Conservation (phyloP, 1,140 invertebrate species). For the Popillia japonica region DNA sequence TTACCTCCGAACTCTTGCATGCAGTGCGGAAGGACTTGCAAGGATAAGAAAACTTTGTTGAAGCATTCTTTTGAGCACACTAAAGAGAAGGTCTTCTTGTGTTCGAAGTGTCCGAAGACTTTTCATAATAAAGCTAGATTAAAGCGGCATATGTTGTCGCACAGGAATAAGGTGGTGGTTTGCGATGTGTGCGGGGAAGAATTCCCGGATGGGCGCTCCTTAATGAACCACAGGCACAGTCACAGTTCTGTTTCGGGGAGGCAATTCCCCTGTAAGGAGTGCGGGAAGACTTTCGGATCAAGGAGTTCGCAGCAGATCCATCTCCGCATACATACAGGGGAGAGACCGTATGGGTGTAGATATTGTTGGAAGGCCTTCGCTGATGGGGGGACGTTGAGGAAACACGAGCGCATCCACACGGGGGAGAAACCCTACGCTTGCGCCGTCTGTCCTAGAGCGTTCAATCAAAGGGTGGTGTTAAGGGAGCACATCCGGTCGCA, state of each 20-base stretch:
- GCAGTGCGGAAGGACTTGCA: slow-evolving; percentile 71
- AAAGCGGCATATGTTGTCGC: slow-evolving; percentile 72
- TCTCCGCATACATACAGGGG: slow-evolving; percentile 85
- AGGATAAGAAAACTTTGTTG: slow-evolving; percentile 71
- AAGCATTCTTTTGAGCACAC: slow-evolving; percentile 74
- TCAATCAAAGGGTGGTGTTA: slow-evolving; percentile 84
- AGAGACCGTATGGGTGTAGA: slow-evolving; percentile 84
- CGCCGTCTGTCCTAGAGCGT: slow-evolving; percentile 88
- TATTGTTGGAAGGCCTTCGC: slow-evolving; percentile 99
- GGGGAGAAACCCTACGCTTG: slow-evolving; percentile 96
- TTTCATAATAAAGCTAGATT: slow-evolving; percentile 74
- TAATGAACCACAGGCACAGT: slow-evolving; percentile 76
- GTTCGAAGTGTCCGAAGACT: slow-evolving; percentile 71
- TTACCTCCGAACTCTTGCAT: slow-evolving; percentile 69
- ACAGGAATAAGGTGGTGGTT: slow-evolving; percentile 73
- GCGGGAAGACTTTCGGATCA: slow-evolving; percentile 85
- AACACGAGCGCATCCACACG: slow-evolving; percentile 98
- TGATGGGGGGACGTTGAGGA: slow-evolving; percentile 94
- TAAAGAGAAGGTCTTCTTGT: slow-evolving; percentile 68
- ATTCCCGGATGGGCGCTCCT: slow-evolving; percentile 73
- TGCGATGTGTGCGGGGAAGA: slow-evolving; percentile 77
- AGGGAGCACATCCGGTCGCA: slow-evolving; percentile 83
- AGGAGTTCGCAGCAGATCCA: slow-evolving; percentile 94
- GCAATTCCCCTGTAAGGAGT: slow-evolving; percentile 84
- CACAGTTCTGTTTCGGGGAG: slow-evolving; percentile 64